Evolutionary conservation across 2,888 invertebrate genomes (phyloP).

Genomic region (Phengaris arion): DNA sequence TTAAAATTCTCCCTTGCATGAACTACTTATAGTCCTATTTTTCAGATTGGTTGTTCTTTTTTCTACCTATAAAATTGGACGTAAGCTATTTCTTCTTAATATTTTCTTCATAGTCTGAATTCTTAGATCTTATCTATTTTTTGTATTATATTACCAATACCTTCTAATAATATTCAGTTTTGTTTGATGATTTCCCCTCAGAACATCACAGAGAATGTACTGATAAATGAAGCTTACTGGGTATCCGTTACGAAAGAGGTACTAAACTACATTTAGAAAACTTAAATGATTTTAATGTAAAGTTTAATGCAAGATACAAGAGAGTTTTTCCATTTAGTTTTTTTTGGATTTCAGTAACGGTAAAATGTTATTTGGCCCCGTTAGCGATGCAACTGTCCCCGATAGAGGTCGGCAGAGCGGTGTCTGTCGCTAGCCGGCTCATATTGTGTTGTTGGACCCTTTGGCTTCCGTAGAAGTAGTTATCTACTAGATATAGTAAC

Average conservation of each 20-base stretch:
- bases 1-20: slow-evolving; percentile 65
- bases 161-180: slow-evolving; percentile 74
- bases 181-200: slow-evolving; percentile 85
- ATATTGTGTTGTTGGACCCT: slow-evolving; percentile 73
- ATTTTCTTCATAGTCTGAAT: slow-evolving; percentile 36
- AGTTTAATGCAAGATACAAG: slow-evolving; percentile 78
- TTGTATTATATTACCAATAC: slow-evolving; percentile 47
- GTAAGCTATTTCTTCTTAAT: slow-evolving; percentile 63
- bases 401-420: slow-evolving; percentile 67
- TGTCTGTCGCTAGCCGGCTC: slow-evolving; percentile 54
- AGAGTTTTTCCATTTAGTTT: slow-evolving; percentile 79
- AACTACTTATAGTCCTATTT: slow-evolving; percentile 53
- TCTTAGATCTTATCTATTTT: slow-evolving; percentile 24
- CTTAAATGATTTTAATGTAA: slow-evolving; percentile 79
- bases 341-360: slow-evolving; percentile 77
- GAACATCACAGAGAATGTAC: slow-evolving; percentile 97
- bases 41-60: slow-evolving; percentile 70
- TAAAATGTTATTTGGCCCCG: slow-evolving; percentile 80
- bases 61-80: slow-evolving; percentile 59
- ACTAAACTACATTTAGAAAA: slow-evolving; percentile 83
- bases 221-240: slow-evolving; percentile 96
- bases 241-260: slow-evolving; percentile 96
- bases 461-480: slow-evolving; percentile 78
- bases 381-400: slow-evolving; percentile 80
- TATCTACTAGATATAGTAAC: slow-evolving; percentile 74